Evolutionary conservation across 2,888 invertebrate genomes (phyloP), one percentile per base, ranked within the genome.

Genomic region (Venusia cambrica): DNA sequence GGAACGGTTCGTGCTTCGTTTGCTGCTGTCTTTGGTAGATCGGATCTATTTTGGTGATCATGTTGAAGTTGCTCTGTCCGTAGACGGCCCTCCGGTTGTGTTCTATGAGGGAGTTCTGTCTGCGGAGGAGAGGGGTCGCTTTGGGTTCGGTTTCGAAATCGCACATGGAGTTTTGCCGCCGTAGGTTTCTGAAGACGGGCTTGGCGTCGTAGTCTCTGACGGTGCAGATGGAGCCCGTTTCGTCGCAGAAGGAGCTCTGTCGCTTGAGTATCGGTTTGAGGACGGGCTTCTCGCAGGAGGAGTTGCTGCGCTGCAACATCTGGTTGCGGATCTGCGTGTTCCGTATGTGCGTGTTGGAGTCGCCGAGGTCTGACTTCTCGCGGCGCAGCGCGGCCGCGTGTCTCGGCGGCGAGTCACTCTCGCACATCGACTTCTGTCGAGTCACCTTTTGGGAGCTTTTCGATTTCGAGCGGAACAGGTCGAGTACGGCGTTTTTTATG

Each of bases 41-140:
- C 21, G 88, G 88, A 56, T 88, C 88, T 73, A 88, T 88, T 76
- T 87, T 87, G 67, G 88, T 88, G 54, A 88, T 88, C 80, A 88
- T 75, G 62, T 88, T 88, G 73, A 85, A 88, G 71, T 66, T 81
- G 48, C 73, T 62, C 38, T 83, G 84, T 44, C 83, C 83, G 57
- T 85, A 87, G 51, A 81, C 72, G 15, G 79, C 87, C 69, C 80
- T 68, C 49, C 87, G 76, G 45, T 84, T 87, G 59, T 88, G 87
- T 47, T 88, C 88, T 52, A 88, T 87, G 5, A 88, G 77, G 44
- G 88, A 88, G 59, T 88, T 88, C 48, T 88, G 88, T 71, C 88
- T 83, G 56, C 88, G 83, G 42, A 88, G 66, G 57, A 87, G 52
- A 3, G 88, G 88, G 72, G 84, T 85, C 70, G 85, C 81, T 81